These are phyloP conservation scores for Muscicapa comitata DNA, from an alignment of 2,797 vertebrate genomes.

Conservation along the genomic window DNA sequence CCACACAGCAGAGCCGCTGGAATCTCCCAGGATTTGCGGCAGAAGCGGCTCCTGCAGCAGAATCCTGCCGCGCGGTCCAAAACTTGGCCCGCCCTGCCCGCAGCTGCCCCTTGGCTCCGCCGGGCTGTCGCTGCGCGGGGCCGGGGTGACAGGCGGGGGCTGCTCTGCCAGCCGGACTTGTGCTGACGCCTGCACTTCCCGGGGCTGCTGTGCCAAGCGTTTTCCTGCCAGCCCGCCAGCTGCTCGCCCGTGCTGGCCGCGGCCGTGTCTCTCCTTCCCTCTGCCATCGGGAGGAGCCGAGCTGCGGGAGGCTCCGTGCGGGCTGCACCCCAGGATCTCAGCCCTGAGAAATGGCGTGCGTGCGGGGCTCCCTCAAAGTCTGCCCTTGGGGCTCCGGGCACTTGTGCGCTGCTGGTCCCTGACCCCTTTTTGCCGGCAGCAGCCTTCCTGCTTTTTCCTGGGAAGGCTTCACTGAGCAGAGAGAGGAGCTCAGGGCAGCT, in stretches of 20 bases:
- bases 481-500: fast-evolving
- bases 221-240: not conserved
- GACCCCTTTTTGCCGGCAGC: fast-evolving
- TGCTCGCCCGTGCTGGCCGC: fast-evolving
- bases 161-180: not conserved
- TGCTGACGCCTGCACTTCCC: not conserved
- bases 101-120: not conserved
- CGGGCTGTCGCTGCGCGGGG: not conserved
- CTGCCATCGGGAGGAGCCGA: not conserved
- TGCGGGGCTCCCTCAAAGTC: not conserved
- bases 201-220: not conserved
- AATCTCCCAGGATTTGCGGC: fast-evolving
- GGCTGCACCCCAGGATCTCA: not conserved
- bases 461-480: not conserved
- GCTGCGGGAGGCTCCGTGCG: not conserved
- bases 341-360: fast-evolving
- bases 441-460: not conserved
- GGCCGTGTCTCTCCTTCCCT: not conserved
- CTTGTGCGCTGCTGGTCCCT: no score
- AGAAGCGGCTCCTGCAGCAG: not conserved
- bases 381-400: not conserved
- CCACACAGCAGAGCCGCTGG: fast-evolving
- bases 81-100: not conserved
- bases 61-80: fast-evolving
- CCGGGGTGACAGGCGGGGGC: no score